These are phyloP conservation scores for Apamea monoglypha DNA, from an alignment of 2,888 invertebrate genomes.

Conservation along the genomic window DNA sequence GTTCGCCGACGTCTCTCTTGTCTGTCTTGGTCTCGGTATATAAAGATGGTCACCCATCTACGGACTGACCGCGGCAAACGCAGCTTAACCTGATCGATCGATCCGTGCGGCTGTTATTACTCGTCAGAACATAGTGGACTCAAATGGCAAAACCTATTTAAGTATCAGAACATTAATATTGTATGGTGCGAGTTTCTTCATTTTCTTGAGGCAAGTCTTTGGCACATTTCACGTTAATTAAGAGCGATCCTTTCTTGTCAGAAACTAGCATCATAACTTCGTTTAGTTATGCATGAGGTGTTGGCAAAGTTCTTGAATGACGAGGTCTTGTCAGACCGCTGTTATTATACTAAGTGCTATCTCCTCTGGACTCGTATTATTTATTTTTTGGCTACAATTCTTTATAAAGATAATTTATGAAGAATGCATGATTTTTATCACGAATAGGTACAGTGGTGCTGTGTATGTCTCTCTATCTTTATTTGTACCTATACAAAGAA, in stretches of 20 bases:
- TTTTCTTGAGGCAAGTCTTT: slow-evolving; percentile 16
- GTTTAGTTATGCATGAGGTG: slow-evolving; percentile 40
- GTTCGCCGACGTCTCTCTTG: not conserved
- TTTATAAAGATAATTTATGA: not conserved
- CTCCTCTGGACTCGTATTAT: slow-evolving; percentile 1
- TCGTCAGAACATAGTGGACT: not conserved
- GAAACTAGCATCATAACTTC: slow-evolving; percentile 27
- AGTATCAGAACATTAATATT: not conserved
- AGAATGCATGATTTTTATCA: not conserved
- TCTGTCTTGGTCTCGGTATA: not conserved
- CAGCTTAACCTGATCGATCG: not conserved
- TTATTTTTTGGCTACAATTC: not conserved
- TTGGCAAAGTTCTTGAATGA: slow-evolving; percentile 28
- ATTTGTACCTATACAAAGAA: not conserved
- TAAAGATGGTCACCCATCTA: not conserved
- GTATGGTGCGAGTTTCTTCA: not conserved
- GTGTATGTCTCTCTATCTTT: too few relatives aligned
- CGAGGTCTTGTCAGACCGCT: slow-evolving; percentile 10
- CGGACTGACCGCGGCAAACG: not conserved
- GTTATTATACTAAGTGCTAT: not conserved
- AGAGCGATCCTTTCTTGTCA: slow-evolving; percentile 27
- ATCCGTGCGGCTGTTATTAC: not conserved
- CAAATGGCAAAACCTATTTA: not conserved
- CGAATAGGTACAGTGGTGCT: not conserved
- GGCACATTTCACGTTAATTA: slow-evolving; percentile 19